A percentile compares a stretch with the other conserved stretches of the same genome.
Conservation (phyloP, 64 coral and sea anemone species). For the Platygyra sinensis region DNA sequence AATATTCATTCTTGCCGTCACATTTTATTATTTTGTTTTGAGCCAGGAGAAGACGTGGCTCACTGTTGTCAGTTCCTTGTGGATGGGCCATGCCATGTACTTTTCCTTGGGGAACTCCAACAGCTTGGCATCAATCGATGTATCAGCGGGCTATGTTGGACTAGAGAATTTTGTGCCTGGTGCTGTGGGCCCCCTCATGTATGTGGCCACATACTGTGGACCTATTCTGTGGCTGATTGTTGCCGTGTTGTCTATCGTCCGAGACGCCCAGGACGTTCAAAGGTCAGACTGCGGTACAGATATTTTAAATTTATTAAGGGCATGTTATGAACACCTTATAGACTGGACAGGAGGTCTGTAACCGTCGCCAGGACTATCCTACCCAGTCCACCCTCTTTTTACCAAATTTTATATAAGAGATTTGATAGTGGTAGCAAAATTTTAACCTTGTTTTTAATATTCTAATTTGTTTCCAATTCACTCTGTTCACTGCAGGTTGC, state of each 20-base stretch:
- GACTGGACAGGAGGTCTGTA: too few species aligned
- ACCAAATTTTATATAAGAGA: too few species aligned
- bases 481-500: conserved; percentile 45
- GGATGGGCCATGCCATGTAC: conserved; percentile 84
- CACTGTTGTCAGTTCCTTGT: conserved; percentile 51
- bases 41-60: conserved; percentile 59
- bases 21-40: not conserved
- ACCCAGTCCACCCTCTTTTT: too few species aligned
- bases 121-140: conserved; percentile 92
- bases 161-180: conserved; percentile 54
- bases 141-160: conserved; percentile 91
- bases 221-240: conserved; percentile 73
- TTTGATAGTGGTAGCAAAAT: too few species aligned
- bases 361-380: too few species aligned
- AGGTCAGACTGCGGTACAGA: conserved; percentile 16
- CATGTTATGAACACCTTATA: not conserved
- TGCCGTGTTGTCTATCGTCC: conserved; percentile 56
- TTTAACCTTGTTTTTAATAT: not conserved
- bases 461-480: not conserved
- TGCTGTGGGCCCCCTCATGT: conserved; percentile 54
- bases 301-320: not conserved
- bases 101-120: conserved; percentile 95
- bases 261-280: conserved; percentile 8
- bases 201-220: conserved; percentile 79
- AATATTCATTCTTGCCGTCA: too few species aligned